A percentile compares a stretch with the other conserved stretches of the same genome.
These are phyloP conservation scores for Danio choprae DNA, from an alignment of 2,797 vertebrate species.

Conservation along the genomic window DNA sequence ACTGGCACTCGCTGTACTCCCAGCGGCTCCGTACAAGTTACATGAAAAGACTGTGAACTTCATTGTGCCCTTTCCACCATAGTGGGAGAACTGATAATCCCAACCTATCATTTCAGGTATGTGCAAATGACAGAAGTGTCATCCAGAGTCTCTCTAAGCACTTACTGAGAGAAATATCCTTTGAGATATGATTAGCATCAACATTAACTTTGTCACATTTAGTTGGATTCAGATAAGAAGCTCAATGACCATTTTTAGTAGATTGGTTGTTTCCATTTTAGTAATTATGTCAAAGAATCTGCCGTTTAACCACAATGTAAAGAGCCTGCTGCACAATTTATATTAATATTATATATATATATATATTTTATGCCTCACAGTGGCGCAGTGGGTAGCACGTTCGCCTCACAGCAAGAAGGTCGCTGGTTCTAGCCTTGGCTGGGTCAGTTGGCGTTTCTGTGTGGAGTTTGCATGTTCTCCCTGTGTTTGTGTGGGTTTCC, in stretches of 20 bases:
- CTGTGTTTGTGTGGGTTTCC: no score
- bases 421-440: no score
- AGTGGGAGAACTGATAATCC: constrained; percentile 23
- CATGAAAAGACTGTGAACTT: constrained; percentile 3
- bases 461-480: no score
- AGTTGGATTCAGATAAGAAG: constrained; percentile 1
- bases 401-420: no score
- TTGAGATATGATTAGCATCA: not conserved
- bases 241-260: not conserved
- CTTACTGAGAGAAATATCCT: not conserved
- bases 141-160: not conserved
- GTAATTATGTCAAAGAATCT: no score
- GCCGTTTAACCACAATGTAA: no score
- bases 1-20: not conserved
- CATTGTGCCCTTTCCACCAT: constrained; percentile 12
- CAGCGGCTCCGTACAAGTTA: not conserved
- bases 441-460: no score
- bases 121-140: constrained; percentile 1
- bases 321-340: no score
- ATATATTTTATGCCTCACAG: no score
- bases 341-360: no score
- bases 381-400: no score
- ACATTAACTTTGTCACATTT: not conserved
- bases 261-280: not conserved
- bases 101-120: constrained; percentile 11